Conservation (phyloP, 2,888 invertebrate species). For the Tipula confusa region DNA sequence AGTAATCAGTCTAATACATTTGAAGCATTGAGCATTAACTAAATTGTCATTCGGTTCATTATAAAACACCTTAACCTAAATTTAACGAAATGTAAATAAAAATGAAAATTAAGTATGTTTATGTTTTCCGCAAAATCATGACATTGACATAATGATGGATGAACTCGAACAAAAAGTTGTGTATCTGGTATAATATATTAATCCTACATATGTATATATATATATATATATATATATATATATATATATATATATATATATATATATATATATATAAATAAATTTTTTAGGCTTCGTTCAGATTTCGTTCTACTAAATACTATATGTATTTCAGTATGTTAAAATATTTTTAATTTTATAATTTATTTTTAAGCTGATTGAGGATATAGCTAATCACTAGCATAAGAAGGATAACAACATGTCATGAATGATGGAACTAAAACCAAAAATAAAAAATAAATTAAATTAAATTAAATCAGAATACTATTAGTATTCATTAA, state of each 20-base stretch:
- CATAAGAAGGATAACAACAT: not conserved
- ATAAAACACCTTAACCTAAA: not conserved
- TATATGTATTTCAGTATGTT: not conserved
- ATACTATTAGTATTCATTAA: not conserved
- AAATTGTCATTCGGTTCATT: not conserved
- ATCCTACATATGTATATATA: no score
- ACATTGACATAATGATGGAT: slow-evolving; percentile 7
- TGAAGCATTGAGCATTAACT: not conserved
- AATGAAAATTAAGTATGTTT: not conserved
- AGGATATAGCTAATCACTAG: not conserved
- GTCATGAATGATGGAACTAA: not conserved
- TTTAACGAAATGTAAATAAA: not conserved
- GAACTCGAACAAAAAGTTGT: not conserved
- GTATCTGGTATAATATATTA: not conserved
- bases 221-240: no score
- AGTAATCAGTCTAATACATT: no score
- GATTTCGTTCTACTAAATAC: not conserved
- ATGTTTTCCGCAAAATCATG: not conserved
- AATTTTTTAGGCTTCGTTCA: not conserved
- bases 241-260: no score
- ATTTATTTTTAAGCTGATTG: not conserved
- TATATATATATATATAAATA: no score
- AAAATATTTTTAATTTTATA: not conserved
- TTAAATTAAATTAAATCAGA: not conserved
- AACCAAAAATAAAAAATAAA: not conserved